These are phyloP conservation scores for Drosophila erecta DNA, from an alignment of 1,140 invertebrate genomes.

Conservation along the genomic window DNA sequence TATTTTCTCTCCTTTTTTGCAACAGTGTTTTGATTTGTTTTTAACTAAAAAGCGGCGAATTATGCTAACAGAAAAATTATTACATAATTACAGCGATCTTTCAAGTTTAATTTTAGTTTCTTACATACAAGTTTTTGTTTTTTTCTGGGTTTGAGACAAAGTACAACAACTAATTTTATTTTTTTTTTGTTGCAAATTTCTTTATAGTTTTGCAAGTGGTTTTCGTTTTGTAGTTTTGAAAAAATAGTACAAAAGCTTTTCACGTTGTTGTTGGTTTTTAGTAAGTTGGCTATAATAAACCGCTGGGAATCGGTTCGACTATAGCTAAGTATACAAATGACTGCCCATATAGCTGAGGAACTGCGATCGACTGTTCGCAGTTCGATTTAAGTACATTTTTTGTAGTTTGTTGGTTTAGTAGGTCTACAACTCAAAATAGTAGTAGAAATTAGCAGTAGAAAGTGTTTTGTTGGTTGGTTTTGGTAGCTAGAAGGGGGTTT, in stretches of 20 bases:
- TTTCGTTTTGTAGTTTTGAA: conserved; percentile 65
- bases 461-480: conserved; percentile 32
- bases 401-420: conserved; percentile 62
- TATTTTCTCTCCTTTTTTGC: conserved; percentile 41
- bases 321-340: conserved; percentile 78
- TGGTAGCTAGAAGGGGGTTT: conserved; percentile 50
- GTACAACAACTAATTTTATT: conserved; percentile 80
- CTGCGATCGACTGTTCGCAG: conserved; percentile 54
- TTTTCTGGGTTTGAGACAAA: conserved; percentile 70
- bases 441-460: conserved; percentile 67
- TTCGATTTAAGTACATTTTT: conserved; percentile 70
- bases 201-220: conserved; percentile 50
- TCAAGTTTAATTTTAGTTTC: conserved; percentile 47
- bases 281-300: conserved; percentile 65
- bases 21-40: conserved; percentile 49
- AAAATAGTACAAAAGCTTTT: conserved; percentile 84
- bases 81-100: conserved; percentile 73
- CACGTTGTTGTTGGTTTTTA: conserved; percentile 62
- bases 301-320: conserved; percentile 53
- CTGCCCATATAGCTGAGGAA: conserved; percentile 84
- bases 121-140: conserved; percentile 47
- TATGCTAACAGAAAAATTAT: conserved; percentile 73
- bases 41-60: conserved; percentile 77
- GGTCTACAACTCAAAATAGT: conserved; percentile 70
- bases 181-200: conserved; percentile 42